Percentiles rank a stretch among this genome's conserved stretches.
These are phyloP conservation scores for Pipistrellus nathusii DNA, from an alignment of 2,797 vertebrate genomes.

Conservation along the genomic window DNA sequence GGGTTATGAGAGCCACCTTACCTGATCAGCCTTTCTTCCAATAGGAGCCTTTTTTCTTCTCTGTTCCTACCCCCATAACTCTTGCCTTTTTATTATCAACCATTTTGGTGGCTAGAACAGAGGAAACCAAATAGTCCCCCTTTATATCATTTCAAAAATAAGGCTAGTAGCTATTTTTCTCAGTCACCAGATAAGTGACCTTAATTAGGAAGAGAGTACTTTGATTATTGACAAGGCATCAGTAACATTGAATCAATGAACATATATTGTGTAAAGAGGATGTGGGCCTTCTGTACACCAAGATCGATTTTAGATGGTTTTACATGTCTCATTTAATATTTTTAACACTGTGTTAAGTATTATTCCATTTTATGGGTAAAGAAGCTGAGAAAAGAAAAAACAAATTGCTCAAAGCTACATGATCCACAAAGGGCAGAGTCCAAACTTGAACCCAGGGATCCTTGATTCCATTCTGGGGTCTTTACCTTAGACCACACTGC, in stretches of 20 bases:
- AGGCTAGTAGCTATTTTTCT: conserved; percentile 7
- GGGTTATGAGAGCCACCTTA: not conserved
- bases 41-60: not conserved
- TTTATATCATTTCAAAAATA: conserved; percentile 11
- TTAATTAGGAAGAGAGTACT: not conserved
- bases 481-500: not conserved
- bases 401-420: not conserved
- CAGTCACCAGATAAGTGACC: not conserved
- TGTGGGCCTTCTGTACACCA: not conserved
- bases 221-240: not conserved
- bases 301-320: not conserved
- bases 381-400: not conserved
- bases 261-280: not conserved
- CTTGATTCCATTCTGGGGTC: not conserved
- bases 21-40: not conserved
- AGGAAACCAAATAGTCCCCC: not conserved
- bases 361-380: not conserved
- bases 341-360: not conserved
- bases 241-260: not conserved
- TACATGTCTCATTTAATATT: not conserved
- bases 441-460: not conserved
- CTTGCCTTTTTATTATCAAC: not conserved
- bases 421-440: not conserved
- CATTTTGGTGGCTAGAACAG: not conserved
- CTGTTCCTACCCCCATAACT: not conserved